Conservation (phyloP, 2,113 vertebrate species). For the Ifrita kowaldi region DNA sequence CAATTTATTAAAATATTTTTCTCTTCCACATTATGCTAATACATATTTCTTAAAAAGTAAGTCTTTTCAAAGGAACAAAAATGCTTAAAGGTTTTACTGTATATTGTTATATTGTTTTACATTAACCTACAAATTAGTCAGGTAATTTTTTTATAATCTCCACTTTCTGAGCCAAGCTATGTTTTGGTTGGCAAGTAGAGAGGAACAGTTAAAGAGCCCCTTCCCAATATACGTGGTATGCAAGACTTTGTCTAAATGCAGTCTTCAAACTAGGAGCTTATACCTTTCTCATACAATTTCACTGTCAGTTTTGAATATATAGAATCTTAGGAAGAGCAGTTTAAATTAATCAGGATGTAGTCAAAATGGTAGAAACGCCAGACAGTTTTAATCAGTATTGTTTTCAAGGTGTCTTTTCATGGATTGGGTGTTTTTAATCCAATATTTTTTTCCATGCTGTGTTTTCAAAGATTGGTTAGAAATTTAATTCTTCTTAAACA, state of each 20-base stretch:
- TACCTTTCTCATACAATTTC: background rate
- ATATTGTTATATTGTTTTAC: background rate
- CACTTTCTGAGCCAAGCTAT: background rate
- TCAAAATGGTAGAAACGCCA: background rate
- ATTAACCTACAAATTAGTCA: background rate
- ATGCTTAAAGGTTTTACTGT: background rate
- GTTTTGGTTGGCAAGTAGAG: background rate
- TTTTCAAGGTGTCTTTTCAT: background rate
- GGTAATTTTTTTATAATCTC: background rate
- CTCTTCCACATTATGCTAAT: background rate
- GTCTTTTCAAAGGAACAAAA: background rate
- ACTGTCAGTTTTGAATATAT: background rate
- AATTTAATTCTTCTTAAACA: background rate
- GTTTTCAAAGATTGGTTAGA: background rate
- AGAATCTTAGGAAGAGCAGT: background rate
- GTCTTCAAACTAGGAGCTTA: background rate
- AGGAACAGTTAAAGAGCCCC: background rate
- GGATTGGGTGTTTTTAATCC: background rate
- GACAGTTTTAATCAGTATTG: background rate
- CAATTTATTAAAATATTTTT: background rate
- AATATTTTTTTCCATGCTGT: background rate
- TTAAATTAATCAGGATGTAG: background rate
- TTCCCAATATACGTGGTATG: background rate
- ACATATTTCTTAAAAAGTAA: background rate
- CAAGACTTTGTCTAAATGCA: background rate